Evolutionary conservation across 2,113 vertebrate genomes (phyloP), one percentile per base, ranked within the genome.

Genomic region (Phaetusa simplex): DNA sequence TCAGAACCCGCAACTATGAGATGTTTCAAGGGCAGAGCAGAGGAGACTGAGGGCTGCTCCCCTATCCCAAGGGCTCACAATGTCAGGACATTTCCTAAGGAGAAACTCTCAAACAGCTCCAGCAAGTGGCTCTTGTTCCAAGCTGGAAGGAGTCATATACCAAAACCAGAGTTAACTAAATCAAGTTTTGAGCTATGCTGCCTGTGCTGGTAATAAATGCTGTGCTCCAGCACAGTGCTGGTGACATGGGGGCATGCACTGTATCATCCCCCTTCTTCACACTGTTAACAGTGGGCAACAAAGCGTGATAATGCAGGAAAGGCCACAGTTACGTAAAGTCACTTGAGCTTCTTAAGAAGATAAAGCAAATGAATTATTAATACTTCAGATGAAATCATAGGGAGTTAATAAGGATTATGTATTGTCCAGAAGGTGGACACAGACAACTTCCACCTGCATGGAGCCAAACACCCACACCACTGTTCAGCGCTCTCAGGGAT

Each of bases 161-260:
- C 34, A 70, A 65, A 82, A 15, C 1, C 12, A 59, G 47, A 22
- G 52, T 24, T 22, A 42, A 24, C 24, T 76, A 24, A 30, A 82
- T 9, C 1, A 0, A 53, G 24, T 59, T 83, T 56, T 40, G 67
- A 70, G 45, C 80, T 56, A 6, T n/a, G 26, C 32, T 11, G 17
- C 6, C 61, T 42, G 8, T 64, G 67, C n/a, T 62, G 56, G 67
- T 11, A 53, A 47, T 47, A 53, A 80, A 27, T 6, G 20, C 55
- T 55, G 12, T 34, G 45, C 50, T 66, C 38, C 45, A 52, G 69
- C 78, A 6, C 16, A 82, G 79, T 66, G 10, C 16, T 4, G 8
- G n/a, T 36, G 42, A 29, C 20, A 1, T 0, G 32, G 15, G 30
- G 58, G 52, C 4, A 10, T 0, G 6, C 36, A 20, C 13, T 7